Evolutionary conservation across 2,888 invertebrate genomes (phyloP).

Genomic region (Lepidochrysops patricia): DNA sequence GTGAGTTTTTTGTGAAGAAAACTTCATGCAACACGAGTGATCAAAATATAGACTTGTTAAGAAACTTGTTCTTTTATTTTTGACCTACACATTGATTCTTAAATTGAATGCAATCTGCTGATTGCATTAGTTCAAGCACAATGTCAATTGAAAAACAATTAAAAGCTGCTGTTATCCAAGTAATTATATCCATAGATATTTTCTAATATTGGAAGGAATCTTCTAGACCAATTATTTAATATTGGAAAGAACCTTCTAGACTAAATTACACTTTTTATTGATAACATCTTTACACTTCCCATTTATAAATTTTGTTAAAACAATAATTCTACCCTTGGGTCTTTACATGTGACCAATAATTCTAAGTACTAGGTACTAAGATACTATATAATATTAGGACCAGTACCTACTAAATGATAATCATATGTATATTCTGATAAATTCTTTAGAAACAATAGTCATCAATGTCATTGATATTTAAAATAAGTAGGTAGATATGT

Average conservation of each 20-base stretch:
- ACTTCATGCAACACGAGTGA: constrained; percentile 54
- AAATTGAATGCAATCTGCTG: not conserved
- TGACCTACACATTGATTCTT: constrained; percentile 21
- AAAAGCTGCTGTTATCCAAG: not conserved
- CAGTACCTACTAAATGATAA: no score
- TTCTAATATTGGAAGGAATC: not conserved
- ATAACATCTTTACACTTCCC: no score
- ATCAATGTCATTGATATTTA: no score
- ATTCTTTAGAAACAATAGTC: no score
- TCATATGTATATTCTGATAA: no score
- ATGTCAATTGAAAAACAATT: not conserved
- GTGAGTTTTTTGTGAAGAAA: constrained; percentile 58
- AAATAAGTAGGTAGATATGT: no score
- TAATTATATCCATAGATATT: not conserved
- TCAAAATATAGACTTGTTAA: constrained; percentile 52
- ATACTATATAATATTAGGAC: no score
- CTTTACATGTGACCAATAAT: no score
- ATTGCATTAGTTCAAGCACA: not conserved
- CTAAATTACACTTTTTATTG: no score
- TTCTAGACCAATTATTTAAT: not conserved
- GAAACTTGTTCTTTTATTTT: constrained; percentile 38
- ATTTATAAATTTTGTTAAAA: no score
- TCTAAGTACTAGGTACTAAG: no score
- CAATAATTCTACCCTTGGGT: no score
- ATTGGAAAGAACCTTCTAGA: not conserved